Evolutionary conservation across 2,888 invertebrate species (phyloP), one percentile per base, ranked within the genome.

Genomic region (Drosophila melanocephala): DNA sequence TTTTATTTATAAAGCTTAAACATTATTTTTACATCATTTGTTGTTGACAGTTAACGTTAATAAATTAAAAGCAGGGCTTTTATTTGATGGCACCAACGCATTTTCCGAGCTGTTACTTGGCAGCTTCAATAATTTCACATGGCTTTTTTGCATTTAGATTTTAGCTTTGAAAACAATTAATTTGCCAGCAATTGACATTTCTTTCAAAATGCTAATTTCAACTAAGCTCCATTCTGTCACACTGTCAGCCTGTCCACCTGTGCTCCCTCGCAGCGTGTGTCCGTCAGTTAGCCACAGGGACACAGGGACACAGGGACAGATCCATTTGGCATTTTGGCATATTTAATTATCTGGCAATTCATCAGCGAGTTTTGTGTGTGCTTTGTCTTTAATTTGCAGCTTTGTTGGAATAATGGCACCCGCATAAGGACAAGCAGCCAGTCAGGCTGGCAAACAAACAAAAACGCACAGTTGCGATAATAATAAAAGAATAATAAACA

Each of bases 401-500:
- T 60, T 37, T 50, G 52, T 55, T 69, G 50, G 61, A 72, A 72
- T 79, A 79, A 83, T 68, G 79, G 79, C 52, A 37, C 64, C 79
- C 77, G 65, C 76, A 78, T 71, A 71, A 70, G 51, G 52, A 32
- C 62, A 58, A 72, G 12, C 22, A 59, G 52, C 50, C 37, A 7
- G 9, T 0, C 19, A 39, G 47, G 47, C 7, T 47, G 47, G 22
- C 1, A 47, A 35, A 32, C 44, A 62, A 64, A 68, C 67, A 68
- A 60, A 71, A 77, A 39, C 73, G 59, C 65, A 84, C 72, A 70
- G 71, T 53, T 72, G 77, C 81, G 77, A 89, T 81, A 83, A 81
- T 78, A 77, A 84, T 89, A 83, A 87, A 83, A 84, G 74, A 47
- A 75, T 69, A 83, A 90, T 84, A 90, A 87, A 90, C 84, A 84